Base-by-base conservation (phyloP, 2,113 vertebrate species). In the Petrocephalus zakoni region DNA sequence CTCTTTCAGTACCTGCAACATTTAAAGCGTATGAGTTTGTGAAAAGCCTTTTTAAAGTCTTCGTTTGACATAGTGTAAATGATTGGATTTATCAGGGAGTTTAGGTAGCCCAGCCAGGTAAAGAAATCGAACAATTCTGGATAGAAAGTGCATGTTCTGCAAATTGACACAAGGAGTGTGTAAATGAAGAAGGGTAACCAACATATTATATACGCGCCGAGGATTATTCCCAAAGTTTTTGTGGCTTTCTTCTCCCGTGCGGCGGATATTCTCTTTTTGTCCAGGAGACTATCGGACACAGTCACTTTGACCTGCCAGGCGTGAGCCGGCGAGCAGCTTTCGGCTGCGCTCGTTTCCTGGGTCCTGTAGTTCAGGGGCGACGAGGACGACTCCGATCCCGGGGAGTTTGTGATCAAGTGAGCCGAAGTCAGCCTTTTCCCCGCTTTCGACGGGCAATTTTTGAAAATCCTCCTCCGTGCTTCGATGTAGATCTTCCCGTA, bases 171-270 rank as follows among this genome's bases (percentile, higher is more conserved):
- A 87, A 99, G 93, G 34, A 99, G 89, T 0, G 97, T 97, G 94
- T 98, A 98, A 92, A 99, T 99, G 94, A 99, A 99, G 95, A 98
- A 99, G 56, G 98, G 98, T 91, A 99, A 94, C 98, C 98, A 99
- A 90, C 98, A 99, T 34, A 99, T 95, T 49, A 99, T 99, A 86
- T 99, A 99, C 0, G 98, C 98, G 92, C 98, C 98, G 91, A 99
- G 93, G 91, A 99, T 99, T 93, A 99, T 97, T 58, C 98, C 98
- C 93, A 99, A 93, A 86, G 98, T 99, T 95, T 98, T 99, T 0
- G 98, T 99, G 34, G 98, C 98, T 93, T 98, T 99, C 91, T 97
- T 95, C 93, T 99, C 98, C 88, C 98, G 96, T 90, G 98, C 98
- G 88, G 98, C 98, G 37, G 97, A 98, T 82, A 99, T 97, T 47